A percentile compares a stretch with the other conserved stretches of the same genome.
Conservation (phyloP, 2,113 vertebrate genomes). For the Dromaius novaehollandiae region DNA sequence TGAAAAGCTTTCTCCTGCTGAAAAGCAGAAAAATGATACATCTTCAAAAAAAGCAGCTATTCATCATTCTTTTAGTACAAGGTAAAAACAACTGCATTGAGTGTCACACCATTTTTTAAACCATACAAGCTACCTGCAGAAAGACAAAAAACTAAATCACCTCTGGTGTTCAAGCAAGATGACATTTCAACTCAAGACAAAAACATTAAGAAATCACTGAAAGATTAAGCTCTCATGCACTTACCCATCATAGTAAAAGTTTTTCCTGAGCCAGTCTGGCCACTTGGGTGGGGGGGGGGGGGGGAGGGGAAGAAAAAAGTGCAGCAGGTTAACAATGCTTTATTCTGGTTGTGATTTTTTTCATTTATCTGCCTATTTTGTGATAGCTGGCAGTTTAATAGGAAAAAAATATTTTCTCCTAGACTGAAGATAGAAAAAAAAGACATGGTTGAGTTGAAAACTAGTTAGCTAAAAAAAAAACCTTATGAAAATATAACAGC, state of each 20-base stretch:
- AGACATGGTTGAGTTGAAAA: not conserved
- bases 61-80: not conserved
- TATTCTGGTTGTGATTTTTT: not conserved
- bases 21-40: not conserved
- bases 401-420: not conserved
- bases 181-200: not conserved
- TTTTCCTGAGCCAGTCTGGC: constrained; percentile 96
- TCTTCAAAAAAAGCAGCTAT: not conserved
- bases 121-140: not conserved
- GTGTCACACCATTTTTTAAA: not conserved
- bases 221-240: constrained; percentile 12
- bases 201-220: not conserved
- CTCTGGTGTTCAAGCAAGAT: not conserved
- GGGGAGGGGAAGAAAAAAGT: not conserved
- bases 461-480: not conserved
- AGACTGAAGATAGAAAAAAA: not conserved
- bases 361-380: not conserved
- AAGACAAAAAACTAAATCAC: not conserved
- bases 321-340: not conserved
- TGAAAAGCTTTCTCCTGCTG: not conserved
- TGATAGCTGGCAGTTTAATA: not conserved
- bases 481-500: not conserved
- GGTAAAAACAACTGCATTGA: not conserved
- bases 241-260: constrained; percentile 98
- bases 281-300: constrained; percentile 74